Conservation (phyloP, 2,113 vertebrate genomes). For the mouse (Mus musculus) region GRCm39 chr13:64095501-64096000, state of each 20-base stretch:
- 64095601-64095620: background rate
- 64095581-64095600: background rate
- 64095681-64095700: background rate
- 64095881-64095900: background rate
- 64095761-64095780: background rate
- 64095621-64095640: background rate
- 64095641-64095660: no score
- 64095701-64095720: fast-evolving
- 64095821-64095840: background rate
- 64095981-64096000: no score
- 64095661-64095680: no score
- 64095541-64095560: background rate
- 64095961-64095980: background rate
- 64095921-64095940: background rate
- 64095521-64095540: background rate
- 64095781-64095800: background rate
- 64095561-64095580: background rate
- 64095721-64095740: no score
- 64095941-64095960: background rate
- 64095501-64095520: background rate
- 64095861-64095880: background rate
- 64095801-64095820: no score
- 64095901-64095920: background rate
- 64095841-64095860: background rate
- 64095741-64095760: fast-evolving